Base-by-base conservation (phyloP, 2,797 vertebrate species). In the Erethizon dorsatum region DNA sequence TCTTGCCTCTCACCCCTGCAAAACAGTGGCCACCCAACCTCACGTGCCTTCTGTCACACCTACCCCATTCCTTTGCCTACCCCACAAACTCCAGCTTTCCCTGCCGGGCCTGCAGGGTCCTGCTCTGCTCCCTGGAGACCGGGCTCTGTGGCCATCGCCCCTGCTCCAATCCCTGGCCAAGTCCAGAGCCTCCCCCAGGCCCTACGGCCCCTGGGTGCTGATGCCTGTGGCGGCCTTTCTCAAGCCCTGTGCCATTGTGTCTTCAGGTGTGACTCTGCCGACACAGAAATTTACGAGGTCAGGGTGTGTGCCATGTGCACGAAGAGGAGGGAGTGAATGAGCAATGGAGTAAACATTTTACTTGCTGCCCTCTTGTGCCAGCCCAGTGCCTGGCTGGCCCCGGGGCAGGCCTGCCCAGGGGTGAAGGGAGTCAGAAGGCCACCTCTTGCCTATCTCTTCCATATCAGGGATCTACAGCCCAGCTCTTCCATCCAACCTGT, bases 41-140 rank as follows among this genome's bases (percentile, higher is more conserved):
- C 80, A 69, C 24, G 63, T 1, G 11, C 54, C 41, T 5, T 50
- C 56, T 78, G 54, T 50, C 73, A 28, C 17, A 5, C 50, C 15
- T 0, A 1, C 45, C 22, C 0, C 2, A 0, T 9, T 17, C 26
- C 73, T 31, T 54, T 47, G 47, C 37, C 26, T 13, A 17, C 63
- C 28, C n/a, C 7, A 9, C 41, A 4, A n/a, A 50, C 47, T 5
- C 82, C 47, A 15, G 15, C 37, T 47, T 52, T 45, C 41, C 47
- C 17, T 0, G 41, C 15, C 18, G 69, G 45, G 50, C 41, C 77
- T 28, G 14, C 13, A 2, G 6, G 7, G 17, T 61, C n/a, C 47
- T 41, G 59, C 8, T 65, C 22, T 67, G 33, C 47, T n/a, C 17
- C 47, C 90, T 65, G 4, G 14, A 78, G 87, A 82, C 31, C 87